These are phyloP conservation scores for Pecten maximus DNA, from an alignment of 2,888 invertebrate species.

Conservation along the genomic window DNA sequence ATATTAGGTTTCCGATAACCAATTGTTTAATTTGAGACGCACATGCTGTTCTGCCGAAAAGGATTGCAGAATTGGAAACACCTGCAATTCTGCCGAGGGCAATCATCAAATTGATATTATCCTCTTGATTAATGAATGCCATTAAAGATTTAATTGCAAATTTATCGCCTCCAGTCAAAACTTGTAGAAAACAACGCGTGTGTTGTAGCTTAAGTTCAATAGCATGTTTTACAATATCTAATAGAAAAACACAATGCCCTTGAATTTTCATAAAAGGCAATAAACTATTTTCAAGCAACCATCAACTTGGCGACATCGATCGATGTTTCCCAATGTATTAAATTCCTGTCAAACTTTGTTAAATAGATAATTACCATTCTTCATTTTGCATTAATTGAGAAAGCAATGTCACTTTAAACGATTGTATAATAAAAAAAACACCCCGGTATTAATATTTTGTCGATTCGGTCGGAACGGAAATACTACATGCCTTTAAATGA, in stretches of 20 bases:
- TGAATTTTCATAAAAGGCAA: neutral
- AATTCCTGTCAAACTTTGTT: neutral
- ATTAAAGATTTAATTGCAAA: neutral
- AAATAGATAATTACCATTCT: neutral
- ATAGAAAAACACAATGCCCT: neutral
- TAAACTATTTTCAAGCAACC: neutral
- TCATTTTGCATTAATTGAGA: neutral
- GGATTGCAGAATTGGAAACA: neutral
- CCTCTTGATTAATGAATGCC: constrained; percentile 7
- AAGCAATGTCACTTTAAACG: too few relatives aligned
- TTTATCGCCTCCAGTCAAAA: neutral
- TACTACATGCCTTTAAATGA: too few relatives aligned
- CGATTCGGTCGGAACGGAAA: too few relatives aligned
- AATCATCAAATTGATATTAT: neutral
- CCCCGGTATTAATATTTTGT: too few relatives aligned
- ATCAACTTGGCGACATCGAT: neutral
- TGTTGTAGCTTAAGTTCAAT: neutral
- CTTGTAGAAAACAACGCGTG: neutral
- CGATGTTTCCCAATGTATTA: neutral
- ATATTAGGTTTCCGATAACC: neutral
- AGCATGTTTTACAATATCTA: neutral
- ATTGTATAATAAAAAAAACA: too few relatives aligned
- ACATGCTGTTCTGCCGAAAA: neutral
- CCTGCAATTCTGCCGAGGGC: neutral
- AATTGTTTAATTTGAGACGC: neutral